Base-by-base conservation (phyloP, 2,888 invertebrate species). In the Pammene fasciana region DNA sequence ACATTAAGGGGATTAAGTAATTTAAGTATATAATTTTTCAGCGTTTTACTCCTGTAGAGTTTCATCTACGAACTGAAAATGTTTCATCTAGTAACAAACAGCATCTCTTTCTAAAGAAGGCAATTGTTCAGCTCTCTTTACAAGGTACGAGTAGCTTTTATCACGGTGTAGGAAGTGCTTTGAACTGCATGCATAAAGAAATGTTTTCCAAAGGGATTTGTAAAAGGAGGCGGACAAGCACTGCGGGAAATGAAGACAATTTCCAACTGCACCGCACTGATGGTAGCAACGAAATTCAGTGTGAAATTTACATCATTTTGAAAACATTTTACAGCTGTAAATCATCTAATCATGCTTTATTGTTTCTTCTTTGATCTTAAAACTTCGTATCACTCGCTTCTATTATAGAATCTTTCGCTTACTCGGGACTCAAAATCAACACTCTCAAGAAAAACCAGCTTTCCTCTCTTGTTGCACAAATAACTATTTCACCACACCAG, bases 171-270 rank as follows among this genome's bases (percentile, higher is more conserved):
- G 59, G 72, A 72, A 77, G 77, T 80, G 79, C 83, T 86, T 82
- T 85, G 85, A 85, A 80, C 81, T 80, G 72, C 67, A 68, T 75
- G 76, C 76, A 80, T 80, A 82, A 82, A 81, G 82, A 77, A 79
- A 75, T 78, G 76, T 75, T 77, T 71, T 77, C 75, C 74, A 74
- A 75, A 75, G 73, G 72, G 73, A 68, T 79, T 79, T 78, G 72
- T 73, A 59, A 75, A 76, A 76, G 76, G 76, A 81, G 78, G 73
- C 74, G 74, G 76, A 74, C 79, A 72, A 75, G 78, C 76, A 77
- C 76, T 82, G 82, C 78, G 78, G 81, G 79, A 81, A 83, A 84
- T 82, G 81, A 80, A 82, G 80, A 82, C 80, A 81, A 82, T 85
- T 82, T 82, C 77, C 79, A 74, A 74, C 75, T 73, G 70, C 74